Evolutionary conservation across 2,797 vertebrate genomes (phyloP), one percentile per base, ranked within the genome.

Genomic region (Cyprinodon diabolis): DNA sequence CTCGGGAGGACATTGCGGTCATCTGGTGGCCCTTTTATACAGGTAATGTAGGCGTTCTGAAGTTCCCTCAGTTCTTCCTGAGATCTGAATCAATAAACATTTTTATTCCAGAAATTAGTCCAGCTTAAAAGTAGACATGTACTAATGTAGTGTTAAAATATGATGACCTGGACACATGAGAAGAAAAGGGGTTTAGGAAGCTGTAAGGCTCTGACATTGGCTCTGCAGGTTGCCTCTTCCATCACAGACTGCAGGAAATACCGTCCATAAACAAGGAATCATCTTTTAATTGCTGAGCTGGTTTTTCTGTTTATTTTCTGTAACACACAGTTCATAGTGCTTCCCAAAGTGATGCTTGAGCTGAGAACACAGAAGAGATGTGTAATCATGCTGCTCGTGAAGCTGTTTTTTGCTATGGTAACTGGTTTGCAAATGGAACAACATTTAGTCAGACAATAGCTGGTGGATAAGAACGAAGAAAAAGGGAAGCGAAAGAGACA

Each of bases 201-300:
- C 52, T 54, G 68, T 69, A 54, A 66, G 75, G 74, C 51, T 83
- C 78, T 90, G 88, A 88, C 89, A 91, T 91, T 91, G 88, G 84
- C 86, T 74, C 86, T 69, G 68, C 82, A 76, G 71, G 89, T 80
- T 81, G 78, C 73, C 40, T 79, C 74, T 68, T 51, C 23, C 71
- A 72, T 60, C 47, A 68, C 74, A 76, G 78, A 75, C 77, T 62
- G 62, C 69, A 69, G 77, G 57, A 85, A 85, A 88, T 73, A 30
- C 71, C 45, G 72, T 75, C 74, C 72, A 69, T 56, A 40, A 30
- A 56, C 9, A 74, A 84, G 91, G 88, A 89, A 92, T 88, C 85
- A 89, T 88, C 80, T 89, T 89, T 91, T 91, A 91, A 91, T 91
- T 91, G 89, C 85, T 63, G 75, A 67, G 84, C 65, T 43, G 40